These are phyloP conservation scores for Cynoglossus semilaevis DNA, from an alignment of 2,113 vertebrate genomes.

Conservation along the genomic window DNA sequence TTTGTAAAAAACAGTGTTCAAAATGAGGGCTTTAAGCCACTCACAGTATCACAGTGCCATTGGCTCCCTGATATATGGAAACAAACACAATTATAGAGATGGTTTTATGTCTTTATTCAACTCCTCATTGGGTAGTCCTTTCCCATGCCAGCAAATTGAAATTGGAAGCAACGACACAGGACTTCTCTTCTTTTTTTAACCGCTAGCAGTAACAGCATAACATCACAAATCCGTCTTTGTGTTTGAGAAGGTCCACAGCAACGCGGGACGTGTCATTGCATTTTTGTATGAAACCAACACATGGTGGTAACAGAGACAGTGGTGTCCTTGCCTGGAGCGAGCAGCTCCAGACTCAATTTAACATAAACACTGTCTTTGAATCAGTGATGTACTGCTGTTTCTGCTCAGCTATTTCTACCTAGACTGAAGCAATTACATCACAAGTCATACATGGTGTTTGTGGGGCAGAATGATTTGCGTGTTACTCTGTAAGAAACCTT, in stretches of 20 bases:
- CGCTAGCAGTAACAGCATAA: slow-evolving; percentile 25
- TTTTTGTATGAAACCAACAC: slow-evolving; percentile 44
- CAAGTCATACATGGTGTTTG: slow-evolving; percentile 1
- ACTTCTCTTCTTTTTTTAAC: slow-evolving; percentile 38
- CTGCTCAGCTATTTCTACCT: slow-evolving; percentile 33
- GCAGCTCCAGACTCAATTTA: slow-evolving; percentile 32
- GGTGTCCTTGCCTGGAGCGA: slow-evolving; percentile 25
- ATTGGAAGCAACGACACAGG: slow-evolving; percentile 4
- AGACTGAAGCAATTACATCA: slow-evolving; percentile 51
- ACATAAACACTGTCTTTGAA: slow-evolving; percentile 60
- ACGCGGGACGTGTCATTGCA: slow-evolving; percentile 46
- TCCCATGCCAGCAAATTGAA: background rate
- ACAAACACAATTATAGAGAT: background rate
- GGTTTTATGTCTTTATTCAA: no score
- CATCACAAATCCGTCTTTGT: slow-evolving; percentile 38
- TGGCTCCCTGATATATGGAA: no score
- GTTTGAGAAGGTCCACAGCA: slow-evolving; percentile 44
- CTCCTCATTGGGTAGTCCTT: background rate
- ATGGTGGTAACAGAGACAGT: slow-evolving; percentile 46
- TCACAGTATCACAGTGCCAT: no score
- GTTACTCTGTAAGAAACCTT: background rate
- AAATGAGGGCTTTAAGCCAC: no score
- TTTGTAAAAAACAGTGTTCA: no score
- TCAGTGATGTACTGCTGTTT: slow-evolving; percentile 46
- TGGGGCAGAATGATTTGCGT: background rate